Conservation (phyloP, 2,113 vertebrate species). For the Natator depressus region DNA sequence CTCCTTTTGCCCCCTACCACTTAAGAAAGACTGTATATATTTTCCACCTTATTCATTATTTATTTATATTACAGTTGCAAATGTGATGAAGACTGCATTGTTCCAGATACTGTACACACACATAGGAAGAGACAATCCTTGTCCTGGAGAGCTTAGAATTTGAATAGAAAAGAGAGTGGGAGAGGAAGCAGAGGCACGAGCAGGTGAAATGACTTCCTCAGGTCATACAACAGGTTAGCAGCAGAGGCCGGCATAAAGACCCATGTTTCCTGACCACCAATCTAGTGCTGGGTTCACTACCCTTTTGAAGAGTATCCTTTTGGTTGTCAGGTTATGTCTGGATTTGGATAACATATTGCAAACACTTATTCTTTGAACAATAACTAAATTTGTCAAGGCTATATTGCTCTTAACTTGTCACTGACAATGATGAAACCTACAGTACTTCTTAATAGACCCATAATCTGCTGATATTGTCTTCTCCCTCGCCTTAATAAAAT, state of each 20-base stretch:
- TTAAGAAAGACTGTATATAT: not conserved
- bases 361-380: not conserved
- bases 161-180: not conserved
- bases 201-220: too few relatives aligned
- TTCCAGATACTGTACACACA: not conserved
- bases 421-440: not conserved
- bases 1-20: not conserved
- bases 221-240: too few relatives aligned
- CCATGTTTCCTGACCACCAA: too few relatives aligned
- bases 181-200: too few relatives aligned
- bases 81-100: not conserved
- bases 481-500: not conserved
- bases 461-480: not conserved
- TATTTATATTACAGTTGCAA: not conserved
- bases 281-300: too few relatives aligned
- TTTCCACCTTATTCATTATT: not conserved
- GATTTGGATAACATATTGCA: not conserved
- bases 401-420: not conserved
- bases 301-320: too few relatives aligned
- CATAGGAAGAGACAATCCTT: not conserved
- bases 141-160: not conserved
- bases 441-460: not conserved
- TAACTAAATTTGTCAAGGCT: not conserved
- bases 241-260: too few relatives aligned
- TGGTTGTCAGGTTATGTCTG: not conserved